phyloP scores from a whole-genome alignment of 2,113 vertebrate species.

The Herpailurus yagouaroundi region DNA sequence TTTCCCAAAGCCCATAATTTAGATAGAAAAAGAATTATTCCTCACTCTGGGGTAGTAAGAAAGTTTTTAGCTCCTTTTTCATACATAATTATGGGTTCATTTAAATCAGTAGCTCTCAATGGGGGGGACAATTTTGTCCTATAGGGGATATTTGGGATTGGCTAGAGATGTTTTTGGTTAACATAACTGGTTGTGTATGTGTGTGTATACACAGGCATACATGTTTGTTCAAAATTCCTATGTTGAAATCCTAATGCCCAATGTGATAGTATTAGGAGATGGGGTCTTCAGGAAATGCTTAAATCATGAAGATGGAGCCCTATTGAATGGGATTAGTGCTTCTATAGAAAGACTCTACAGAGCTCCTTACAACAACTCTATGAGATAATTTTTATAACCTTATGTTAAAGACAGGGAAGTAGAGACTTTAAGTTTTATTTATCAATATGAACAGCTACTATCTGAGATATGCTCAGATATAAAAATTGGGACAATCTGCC shows the following conservation, averaged over 20 bases:
- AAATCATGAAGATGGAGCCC: not conserved
- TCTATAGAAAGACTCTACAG: not conserved
- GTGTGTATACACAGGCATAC: not conserved
- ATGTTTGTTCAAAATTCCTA: not conserved
- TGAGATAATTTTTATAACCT: conserved; percentile 45
- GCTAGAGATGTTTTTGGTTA: conserved; percentile 34
- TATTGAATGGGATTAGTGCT: not conserved
- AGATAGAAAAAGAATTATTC: conserved; percentile 27
- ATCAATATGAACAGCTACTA: not conserved
- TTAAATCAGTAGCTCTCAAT: conserved; percentile 12
- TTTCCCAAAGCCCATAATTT: not conserved
- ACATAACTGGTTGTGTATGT: not conserved
- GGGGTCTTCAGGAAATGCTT: not conserved
- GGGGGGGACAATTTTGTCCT: not conserved
- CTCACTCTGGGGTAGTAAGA: not conserved
- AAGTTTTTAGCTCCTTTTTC: conserved; percentile 45
- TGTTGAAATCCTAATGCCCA: not conserved
- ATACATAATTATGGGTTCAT: conserved; percentile 36
- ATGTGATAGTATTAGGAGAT: not conserved
- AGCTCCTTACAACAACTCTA: conserved; percentile 5
- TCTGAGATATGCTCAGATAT: not conserved
- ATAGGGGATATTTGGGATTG: not conserved
- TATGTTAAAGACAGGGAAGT: conserved; percentile 46
- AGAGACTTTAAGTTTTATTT: conserved; percentile 40
- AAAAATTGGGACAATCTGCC: conserved; percentile 39